These are phyloP conservation scores for Cataglyphis cursor DNA, from an alignment of 2,888 invertebrate genomes.

Conservation along the genomic window DNA sequence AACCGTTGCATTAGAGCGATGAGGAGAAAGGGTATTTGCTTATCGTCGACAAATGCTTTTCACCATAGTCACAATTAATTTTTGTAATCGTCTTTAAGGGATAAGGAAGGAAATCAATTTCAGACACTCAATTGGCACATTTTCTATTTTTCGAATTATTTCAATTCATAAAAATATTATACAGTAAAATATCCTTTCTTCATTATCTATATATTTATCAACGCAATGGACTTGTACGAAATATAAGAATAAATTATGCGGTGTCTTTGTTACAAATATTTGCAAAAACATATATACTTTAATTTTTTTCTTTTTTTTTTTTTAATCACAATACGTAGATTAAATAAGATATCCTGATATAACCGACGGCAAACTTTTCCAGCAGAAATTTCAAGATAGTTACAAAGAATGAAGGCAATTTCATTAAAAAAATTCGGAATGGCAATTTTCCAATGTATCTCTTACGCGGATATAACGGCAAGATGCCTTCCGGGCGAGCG, in stretches of 20 bases:
- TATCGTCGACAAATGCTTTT: neutral
- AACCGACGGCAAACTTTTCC: slow-evolving; percentile 13
- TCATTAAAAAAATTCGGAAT: slow-evolving; percentile 12
- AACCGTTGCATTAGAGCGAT: slow-evolving; percentile 36
- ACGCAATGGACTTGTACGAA: neutral
- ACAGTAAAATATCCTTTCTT: neutral
- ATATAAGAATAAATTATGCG: neutral
- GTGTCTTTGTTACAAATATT: neutral
- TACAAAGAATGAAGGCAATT: neutral
- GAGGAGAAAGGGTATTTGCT: slow-evolving; percentile 7
- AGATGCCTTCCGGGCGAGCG: neutral
- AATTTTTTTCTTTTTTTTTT: neutral
- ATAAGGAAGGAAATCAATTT: neutral
- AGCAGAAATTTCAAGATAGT: neutral
- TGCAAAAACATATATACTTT: neutral
- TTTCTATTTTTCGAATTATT: neutral
- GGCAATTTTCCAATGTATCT: slow-evolving; percentile 14
- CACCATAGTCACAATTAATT: slow-evolving; percentile 15
- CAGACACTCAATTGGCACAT: neutral
- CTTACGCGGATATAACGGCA: slow-evolving; percentile 17
- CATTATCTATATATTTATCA: neutral
- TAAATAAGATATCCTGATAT: neutral
- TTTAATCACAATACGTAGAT: neutral
- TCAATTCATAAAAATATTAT: neutral
- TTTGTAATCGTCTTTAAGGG: neutral